Evolutionary conservation across 2,113 vertebrate species (phyloP), one percentile per base, ranked within the genome.

Genomic region (Nothoprocta pentlandii): DNA sequence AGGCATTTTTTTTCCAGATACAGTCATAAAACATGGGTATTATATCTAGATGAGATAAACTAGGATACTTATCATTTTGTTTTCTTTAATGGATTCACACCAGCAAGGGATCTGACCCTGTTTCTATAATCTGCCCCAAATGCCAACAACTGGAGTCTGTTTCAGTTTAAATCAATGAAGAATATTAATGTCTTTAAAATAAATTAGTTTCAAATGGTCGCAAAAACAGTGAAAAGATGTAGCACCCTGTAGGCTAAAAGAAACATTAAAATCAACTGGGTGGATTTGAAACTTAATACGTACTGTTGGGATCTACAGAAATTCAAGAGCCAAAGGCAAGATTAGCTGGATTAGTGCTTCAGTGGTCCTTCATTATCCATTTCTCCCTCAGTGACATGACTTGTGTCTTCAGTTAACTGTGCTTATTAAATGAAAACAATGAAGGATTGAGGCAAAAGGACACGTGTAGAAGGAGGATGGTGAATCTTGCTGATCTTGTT

Each of bases 331-430:
- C 90, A 92, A 95, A 95, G 90, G 92, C 90, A 94, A 95, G 83
- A 83, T 93, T 90, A 81, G 73, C 84, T 90, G 85, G 76, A 80
- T 90, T 90, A 93, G 90, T 96, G 89, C 85, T 94, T 96, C 95
- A 86, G 73, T 93, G 68, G 94, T 90, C 94, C 85, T 97, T 95
- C 92, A 90, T 93, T 96, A 95, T 94, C 83, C 69, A 69, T 76
- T 79, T 95, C 53, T 95, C 88, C 83, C 85, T 79, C 44, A 86
- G 73, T 79, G 92, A 62, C 53, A 75, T 64, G 85, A 84, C 90
- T 80, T 58, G 2, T 88, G 14, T 86, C 66, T 93, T 88, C 87
- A 66, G 82, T 92, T 90, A 94, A 84, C 56, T 69, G 34, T 81
- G 76, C 44, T 91, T 95, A 92, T 95, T 96, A 90, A 94, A 90